phyloP scores from a whole-genome alignment of 2,113 vertebrate genomes.

The Neoarius graeffei region DNA sequence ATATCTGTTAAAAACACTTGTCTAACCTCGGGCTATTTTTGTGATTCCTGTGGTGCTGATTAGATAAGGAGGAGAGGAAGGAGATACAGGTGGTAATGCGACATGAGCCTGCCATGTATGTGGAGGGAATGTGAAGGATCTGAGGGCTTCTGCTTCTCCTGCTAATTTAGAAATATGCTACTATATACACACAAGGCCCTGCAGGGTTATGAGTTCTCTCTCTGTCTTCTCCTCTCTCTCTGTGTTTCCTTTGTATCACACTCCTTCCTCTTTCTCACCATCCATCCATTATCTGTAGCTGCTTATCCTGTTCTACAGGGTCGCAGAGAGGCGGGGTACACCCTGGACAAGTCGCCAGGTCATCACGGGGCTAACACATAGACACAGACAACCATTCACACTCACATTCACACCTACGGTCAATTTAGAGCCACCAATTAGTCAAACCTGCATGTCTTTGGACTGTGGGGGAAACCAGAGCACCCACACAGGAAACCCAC shows the following conservation, averaged over 20 bases:
- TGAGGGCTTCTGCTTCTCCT: conserved; percentile 42
- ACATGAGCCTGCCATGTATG: conserved; percentile 42
- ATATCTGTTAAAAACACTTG: neutral
- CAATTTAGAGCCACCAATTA: too few relatives aligned
- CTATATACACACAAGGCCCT: conserved; percentile 48
- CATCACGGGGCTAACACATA: too few relatives aligned
- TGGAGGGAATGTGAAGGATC: conserved; percentile 57
- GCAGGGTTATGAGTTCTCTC: conserved; percentile 61
- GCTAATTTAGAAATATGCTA: conserved; percentile 40
- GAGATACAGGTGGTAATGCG: conserved; percentile 56
- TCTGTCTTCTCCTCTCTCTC: neutral
- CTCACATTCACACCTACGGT: too few relatives aligned
- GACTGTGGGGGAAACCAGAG: too few relatives aligned
- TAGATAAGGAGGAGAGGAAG: conserved; percentile 46
- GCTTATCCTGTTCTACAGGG: too few relatives aligned
- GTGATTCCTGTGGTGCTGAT: conserved; percentile 18
- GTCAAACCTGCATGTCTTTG: too few relatives aligned
- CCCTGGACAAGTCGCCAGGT: too few relatives aligned
- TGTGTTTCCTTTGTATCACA: conserved; percentile 43
- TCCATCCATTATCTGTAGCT: neutral
- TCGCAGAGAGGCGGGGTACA: too few relatives aligned
- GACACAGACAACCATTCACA: too few relatives aligned
- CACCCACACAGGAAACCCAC: too few relatives aligned
- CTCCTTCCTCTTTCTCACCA: conserved; percentile 32
- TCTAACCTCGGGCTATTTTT: conserved; percentile 12